Conservation (phyloP, 2,888 invertebrate genomes). For the Lysandra bellargus region DNA sequence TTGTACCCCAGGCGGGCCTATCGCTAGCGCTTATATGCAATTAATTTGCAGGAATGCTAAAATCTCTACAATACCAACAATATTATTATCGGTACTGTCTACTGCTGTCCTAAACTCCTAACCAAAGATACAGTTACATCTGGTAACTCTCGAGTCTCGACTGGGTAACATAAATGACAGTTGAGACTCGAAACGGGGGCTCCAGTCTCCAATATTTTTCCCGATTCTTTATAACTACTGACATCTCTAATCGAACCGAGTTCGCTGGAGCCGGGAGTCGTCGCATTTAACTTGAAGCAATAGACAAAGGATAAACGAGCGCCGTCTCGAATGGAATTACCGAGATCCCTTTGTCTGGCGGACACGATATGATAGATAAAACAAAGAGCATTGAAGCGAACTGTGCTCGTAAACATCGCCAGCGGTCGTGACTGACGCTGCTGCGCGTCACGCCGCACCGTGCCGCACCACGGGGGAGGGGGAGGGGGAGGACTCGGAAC, state of each 20-base stretch:
- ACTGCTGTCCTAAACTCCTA: too few relatives aligned
- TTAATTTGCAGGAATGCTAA: too few relatives aligned
- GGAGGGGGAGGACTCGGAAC: neutral
- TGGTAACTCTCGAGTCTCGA: too few relatives aligned
- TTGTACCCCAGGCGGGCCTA: too few relatives aligned
- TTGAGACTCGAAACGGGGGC: too few relatives aligned
- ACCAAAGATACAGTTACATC: too few relatives aligned
- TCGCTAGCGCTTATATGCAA: too few relatives aligned
- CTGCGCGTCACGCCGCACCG: slow-evolving; percentile 14
- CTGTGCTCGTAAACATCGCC: slow-evolving; percentile 3
- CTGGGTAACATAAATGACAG: too few relatives aligned
- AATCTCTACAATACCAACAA: too few relatives aligned
- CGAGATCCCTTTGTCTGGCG: slow-evolving; percentile 18
- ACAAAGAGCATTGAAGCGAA: neutral
- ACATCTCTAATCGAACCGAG: neutral
- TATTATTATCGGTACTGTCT: too few relatives aligned
- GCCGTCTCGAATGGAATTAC: neutral
- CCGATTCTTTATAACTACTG: too few relatives aligned
- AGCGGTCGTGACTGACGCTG: slow-evolving; percentile 19
- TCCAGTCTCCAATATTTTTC: too few relatives aligned
- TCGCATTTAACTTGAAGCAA: neutral
- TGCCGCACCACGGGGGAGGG: neutral
- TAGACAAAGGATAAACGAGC: slow-evolving; percentile 1
- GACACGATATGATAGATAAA: slow-evolving; percentile 25
- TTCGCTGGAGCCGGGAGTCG: neutral